Evolutionary conservation across 2,113 vertebrate genomes (phyloP), one percentile per base, ranked within the genome.

Genomic region (Marmota monax): DNA sequence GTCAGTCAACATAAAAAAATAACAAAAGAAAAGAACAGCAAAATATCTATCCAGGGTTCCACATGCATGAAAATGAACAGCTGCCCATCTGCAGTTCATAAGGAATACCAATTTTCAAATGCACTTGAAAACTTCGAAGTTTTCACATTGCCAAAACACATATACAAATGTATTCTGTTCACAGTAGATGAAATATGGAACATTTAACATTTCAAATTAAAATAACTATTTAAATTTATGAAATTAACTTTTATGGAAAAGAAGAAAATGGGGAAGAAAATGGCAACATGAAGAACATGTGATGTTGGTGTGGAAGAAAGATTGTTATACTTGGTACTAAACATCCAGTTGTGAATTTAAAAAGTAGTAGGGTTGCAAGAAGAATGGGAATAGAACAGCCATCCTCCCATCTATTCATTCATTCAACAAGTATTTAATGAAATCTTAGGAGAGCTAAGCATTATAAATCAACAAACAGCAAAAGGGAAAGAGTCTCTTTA

Each of bases 401-500:
- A 67, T 79, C 53, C 12, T 39, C 45, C 2, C 69, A 56, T 56
- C 42, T 5, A 39, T 92, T 70, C 70, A 74, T 70, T 53, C 39
- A 79, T 42, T 76, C 29, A 91, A 88, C 58, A 95, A 92, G 67
- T 73, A 48, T 11, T 90, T 87, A 51, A 39, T 76, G 48, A 91
- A 72, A 25, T 72, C 69, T 72, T 61, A 45, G 5, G 3, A 94
- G 27, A 70, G 2, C 1, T 29, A 74, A 13, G 34, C 7, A 53
- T 14, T 51, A 23, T 14, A 86, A 84, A 92, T n/a, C 83, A 90
- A 9, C 72, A 17, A 58, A 48, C 13, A 51, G 27, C 10, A 42
- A 90, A 85, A 83, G 32, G 42, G 4, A 86, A 8, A 87, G 14
- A 5, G 27, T 65, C 17, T 72, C 13, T 65, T 82, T 25, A 82